Percentiles rank a stretch among this genome's conserved stretches.
phyloP scores from a whole-genome alignment of 2,113 vertebrate genomes.

The Tachycineta bicolor region DNA sequence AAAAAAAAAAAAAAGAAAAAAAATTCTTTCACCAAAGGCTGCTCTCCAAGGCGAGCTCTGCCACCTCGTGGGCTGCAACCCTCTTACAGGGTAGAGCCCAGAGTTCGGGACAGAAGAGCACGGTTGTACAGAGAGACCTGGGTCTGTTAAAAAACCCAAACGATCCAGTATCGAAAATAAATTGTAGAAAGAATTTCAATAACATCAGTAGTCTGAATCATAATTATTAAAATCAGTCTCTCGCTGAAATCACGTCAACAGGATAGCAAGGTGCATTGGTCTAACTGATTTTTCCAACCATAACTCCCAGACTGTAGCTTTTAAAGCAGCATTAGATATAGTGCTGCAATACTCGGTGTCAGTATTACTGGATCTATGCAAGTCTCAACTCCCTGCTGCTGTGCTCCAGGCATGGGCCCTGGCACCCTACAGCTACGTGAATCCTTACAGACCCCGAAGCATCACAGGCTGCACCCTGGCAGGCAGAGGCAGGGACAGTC shows the following conservation, averaged over 20 bases:
- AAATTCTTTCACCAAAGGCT: not conserved
- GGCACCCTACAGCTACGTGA: not conserved
- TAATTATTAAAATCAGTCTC: not conserved
- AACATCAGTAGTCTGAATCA: not conserved
- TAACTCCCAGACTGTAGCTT: not conserved
- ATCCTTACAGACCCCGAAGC: not conserved
- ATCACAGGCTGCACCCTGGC: not conserved
- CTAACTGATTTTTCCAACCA: not conserved
- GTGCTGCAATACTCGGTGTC: not conserved
- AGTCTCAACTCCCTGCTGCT: not conserved
- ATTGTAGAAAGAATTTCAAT: not conserved
- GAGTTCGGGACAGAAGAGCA: not conserved
- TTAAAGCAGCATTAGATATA: not conserved
- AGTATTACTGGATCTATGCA: not conserved
- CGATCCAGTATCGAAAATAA: not conserved
- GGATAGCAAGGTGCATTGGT: not conserved
- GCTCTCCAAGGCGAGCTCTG: slow-evolving; percentile 24
- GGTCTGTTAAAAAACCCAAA: not conserved
- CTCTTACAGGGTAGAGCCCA: not conserved
- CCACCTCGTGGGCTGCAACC: slow-evolving; percentile 46
- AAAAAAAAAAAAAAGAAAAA: not conserved
- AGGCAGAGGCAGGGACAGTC: not conserved
- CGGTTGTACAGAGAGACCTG: fast-evolving
- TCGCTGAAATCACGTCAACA: fast-evolving
- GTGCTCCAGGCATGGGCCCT: not conserved